Percentiles rank a stretch among this genome's conserved stretches.
Evolutionary conservation across 2,797 vertebrate species (phyloP).

Genomic region (Fratercula arctica): DNA sequence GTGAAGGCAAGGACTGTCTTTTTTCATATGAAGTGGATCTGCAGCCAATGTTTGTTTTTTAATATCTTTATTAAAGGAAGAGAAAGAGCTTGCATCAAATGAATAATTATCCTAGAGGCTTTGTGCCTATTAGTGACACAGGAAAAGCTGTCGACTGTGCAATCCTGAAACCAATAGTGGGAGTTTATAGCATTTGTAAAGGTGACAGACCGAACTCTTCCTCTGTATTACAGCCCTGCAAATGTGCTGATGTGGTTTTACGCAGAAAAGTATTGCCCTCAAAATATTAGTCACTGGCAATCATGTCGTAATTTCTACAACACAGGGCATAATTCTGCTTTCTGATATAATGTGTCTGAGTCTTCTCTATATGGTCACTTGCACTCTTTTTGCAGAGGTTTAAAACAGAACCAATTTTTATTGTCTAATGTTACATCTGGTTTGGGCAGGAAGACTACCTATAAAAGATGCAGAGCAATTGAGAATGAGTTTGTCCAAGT

Average conservation of each 20-base stretch:
- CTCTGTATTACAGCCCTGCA: not conserved
- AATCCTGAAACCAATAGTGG: not conserved
- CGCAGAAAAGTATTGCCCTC: not conserved
- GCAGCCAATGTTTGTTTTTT: not conserved
- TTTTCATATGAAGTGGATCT: not conserved
- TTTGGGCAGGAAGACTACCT: not conserved
- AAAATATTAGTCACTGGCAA: not conserved
- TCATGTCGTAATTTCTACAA: not conserved
- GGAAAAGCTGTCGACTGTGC: not conserved
- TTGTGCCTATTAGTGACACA: not conserved
- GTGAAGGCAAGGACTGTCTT: not conserved
- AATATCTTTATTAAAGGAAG: not conserved
- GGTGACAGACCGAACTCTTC: not conserved
- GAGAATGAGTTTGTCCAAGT: not conserved
- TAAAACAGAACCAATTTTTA: not conserved
- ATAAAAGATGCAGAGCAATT: not conserved
- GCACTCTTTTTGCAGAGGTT: not conserved
- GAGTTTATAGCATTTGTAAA: not conserved
- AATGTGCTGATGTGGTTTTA: not conserved
- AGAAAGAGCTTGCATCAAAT: not conserved
- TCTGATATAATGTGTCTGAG: not conserved
- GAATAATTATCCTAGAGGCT: not conserved
- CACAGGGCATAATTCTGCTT: not conserved
- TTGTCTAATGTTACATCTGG: not conserved
- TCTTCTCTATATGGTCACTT: not conserved